Evolutionary conservation across 2,888 invertebrate species (phyloP).

Genomic region (Ramazzottius varieornatus): DNA sequence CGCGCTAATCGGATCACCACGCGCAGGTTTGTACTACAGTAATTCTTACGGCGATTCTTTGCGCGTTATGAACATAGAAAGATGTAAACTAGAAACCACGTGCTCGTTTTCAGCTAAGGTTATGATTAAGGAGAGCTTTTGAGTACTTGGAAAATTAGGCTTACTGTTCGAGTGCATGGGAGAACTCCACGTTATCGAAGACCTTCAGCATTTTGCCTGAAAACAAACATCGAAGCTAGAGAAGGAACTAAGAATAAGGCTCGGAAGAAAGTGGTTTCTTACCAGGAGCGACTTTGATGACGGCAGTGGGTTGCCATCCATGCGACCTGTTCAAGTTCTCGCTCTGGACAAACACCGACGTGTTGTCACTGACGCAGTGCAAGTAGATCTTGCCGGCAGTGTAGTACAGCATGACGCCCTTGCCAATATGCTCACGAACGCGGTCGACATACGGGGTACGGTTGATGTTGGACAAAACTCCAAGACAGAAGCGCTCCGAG

Average conservation of each 20-base stretch:
- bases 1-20: too few species aligned
- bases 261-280: neutral
- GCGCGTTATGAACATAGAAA: too few species aligned
- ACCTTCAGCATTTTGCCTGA: slow-evolving; percentile 18
- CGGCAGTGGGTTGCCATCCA: neutral
- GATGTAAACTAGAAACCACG: too few species aligned
- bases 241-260: neutral
- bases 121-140: too few species aligned
- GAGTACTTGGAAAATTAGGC: too few species aligned
- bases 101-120: too few species aligned
- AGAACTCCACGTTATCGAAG: too few species aligned
- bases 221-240: neutral
- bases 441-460: neutral
- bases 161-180: too few species aligned
- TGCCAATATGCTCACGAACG: neutral
- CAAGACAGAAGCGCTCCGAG: neutral
- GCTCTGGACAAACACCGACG: neutral
- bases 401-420: neutral
- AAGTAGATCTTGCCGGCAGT: neutral
- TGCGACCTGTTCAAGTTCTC: neutral
- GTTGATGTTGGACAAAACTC: neutral
- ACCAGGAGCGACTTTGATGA: neutral
- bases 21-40: too few species aligned
- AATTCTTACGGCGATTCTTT: too few species aligned
- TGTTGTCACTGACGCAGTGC: neutral